Evolutionary conservation across 2,113 vertebrate species (phyloP).

Genomic region (Ginglymostoma cirratum): DNA sequence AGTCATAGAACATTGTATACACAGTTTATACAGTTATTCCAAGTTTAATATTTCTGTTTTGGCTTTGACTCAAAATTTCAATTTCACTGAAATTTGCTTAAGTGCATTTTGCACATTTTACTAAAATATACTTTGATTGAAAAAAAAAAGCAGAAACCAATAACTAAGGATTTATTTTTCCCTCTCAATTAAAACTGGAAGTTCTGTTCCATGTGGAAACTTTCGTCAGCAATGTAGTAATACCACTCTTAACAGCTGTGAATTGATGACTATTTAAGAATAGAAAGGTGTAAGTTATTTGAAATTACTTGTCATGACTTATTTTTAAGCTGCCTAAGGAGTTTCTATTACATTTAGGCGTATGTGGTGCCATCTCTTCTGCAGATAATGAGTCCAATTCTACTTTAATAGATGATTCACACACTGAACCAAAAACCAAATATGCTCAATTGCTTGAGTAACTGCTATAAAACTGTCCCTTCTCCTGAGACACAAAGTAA

Average conservation of each 20-base stretch:
- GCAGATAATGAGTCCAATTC: neutral
- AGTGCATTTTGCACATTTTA: neutral
- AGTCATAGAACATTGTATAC: neutral
- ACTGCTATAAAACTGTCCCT: neutral
- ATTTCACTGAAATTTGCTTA: neutral
- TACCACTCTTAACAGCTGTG: neutral
- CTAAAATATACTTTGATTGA: neutral
- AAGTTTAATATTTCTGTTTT: neutral
- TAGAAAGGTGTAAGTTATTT: neutral
- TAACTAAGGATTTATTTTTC: neutral
- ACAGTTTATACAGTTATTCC: neutral
- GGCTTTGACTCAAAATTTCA: neutral
- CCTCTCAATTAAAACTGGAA: neutral
- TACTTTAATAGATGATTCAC: neutral
- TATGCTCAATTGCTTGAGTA: neutral
- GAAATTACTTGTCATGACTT: neutral
- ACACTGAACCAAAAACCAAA: neutral
- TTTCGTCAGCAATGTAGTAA: neutral
- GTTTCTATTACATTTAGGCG: neutral
- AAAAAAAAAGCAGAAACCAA: neutral
- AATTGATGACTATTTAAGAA: neutral
- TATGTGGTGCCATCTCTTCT: neutral
- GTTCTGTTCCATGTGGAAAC: neutral
- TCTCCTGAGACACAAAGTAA: neutral
- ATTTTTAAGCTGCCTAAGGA: neutral